Base-by-base conservation (phyloP, 2,797 vertebrate genomes). In the Gallinago nigripennis region DNA sequence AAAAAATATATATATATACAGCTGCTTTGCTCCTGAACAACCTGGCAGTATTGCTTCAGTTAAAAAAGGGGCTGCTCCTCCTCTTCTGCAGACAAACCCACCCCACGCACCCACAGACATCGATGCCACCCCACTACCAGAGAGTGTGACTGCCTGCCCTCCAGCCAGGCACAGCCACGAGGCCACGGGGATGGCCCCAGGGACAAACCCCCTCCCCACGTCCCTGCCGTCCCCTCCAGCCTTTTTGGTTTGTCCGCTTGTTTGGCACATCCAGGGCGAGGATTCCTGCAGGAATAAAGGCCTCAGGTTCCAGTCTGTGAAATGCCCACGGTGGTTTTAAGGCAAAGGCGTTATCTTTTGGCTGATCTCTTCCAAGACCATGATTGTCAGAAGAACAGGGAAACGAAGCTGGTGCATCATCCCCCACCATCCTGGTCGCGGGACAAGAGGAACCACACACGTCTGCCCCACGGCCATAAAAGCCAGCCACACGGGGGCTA, bases 231-330 rank as follows among this genome's bases (percentile, higher is more conserved):
- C 70, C 83, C 75, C 65, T 51, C 43, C 20, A 6, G 73, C 35
- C 30, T 48, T 86, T 95, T 96, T 93, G 94, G 92, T 95, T 86
- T 88, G 31, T 89, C 95, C 81, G 69, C 69, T 95, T 11, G 43
- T 92, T 92, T 92, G 95, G 91, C 91, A 95, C 53, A 0, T 69
- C 68, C 23, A 76, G 80, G 72, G 41, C 2, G n/a, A 86, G 46
- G 82, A 51, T 72, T 87, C 65, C 86, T 50, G 46, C 2, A 9
- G 65, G 19, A 89, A 81, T 39, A 51, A 93, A 94, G 91, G 91
- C 92, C 73, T 76, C 2, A 5, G 88, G 86, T 80, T 91, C 23
- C 61, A 33, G 72, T 51, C 72, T 50, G 51, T 30, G 88, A 46
- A 30, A 68, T 2, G 24, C 75, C 75, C 25, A 0, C 1, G 35